Evolutionary conservation across 2,797 vertebrate species (phyloP), one percentile per base, ranked within the genome.

Genomic region (Gadopsis marmoratus): DNA sequence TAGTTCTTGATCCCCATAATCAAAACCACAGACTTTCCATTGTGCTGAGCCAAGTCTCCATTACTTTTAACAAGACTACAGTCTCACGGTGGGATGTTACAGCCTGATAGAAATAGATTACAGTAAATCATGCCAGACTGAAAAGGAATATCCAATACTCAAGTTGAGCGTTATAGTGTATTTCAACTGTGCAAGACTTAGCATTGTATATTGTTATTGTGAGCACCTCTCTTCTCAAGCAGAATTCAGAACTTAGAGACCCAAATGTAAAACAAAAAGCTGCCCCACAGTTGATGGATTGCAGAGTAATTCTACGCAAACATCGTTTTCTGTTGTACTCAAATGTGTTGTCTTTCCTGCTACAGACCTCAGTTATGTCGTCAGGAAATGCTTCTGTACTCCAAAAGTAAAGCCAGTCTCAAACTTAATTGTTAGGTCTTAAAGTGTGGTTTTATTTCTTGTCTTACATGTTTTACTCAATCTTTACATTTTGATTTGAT

Each of bases 11-110:
- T 82, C 88, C 54, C 69, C 21, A 23, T 89, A 81, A 91, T 91
- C 85, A 90, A 92, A 92, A 91, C 84, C 86, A 83, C 86, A 93
- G 63, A 92, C 93, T 94, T 94, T 93, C 92, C 92, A 93, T 71
- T 89, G 84, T 74, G 37, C 74, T 56, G 76, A 87, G 92, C 92
- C 92, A 93, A 92, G 71, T 37, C 77, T 76, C 67, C 69, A 74
- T 87, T 83, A 87, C 79, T 89, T 91, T 88, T 74, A 86, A 87
- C 77, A 77, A 67, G 43, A 64, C 59, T 69, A 69, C 69, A 76
- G 63, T 68, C 76, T 68, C 54, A 14, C 71, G 29, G 72, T 56
- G 83, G 68, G 75, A 87, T 77, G 71, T 62, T 85, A 54, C 41
- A 71, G 71, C 62, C 82, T 62, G 74, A 86, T 76, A 82, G 65